These are phyloP conservation scores for Drosophila lutescens DNA, from an alignment of 2,888 invertebrate genomes.

Conservation along the genomic window DNA sequence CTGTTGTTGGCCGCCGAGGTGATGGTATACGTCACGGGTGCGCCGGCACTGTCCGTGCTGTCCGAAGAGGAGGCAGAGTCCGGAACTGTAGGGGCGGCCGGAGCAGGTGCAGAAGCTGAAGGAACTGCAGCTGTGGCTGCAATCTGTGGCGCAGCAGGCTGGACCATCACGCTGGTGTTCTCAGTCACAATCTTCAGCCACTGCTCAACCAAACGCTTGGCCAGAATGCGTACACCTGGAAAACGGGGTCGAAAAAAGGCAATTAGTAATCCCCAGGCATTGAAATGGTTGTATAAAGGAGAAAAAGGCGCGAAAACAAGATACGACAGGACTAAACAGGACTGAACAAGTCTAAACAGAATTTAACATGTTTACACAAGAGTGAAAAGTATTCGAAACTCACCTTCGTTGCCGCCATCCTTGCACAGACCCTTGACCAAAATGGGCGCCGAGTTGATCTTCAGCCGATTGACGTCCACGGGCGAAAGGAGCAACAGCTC, in stretches of 20 bases:
- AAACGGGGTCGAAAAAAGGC: constrained; percentile 57
- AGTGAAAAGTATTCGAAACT: constrained; percentile 78
- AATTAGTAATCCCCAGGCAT: constrained; percentile 16
- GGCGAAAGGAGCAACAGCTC: constrained; percentile 94
- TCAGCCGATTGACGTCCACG: constrained; percentile 94
- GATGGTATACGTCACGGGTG: constrained; percentile 63
- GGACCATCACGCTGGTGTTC: constrained; percentile 84
- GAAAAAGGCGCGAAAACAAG: background rate
- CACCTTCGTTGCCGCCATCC: constrained; percentile 92
- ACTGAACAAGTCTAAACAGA: background rate
- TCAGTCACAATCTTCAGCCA: constrained; percentile 96
- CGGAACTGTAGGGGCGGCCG: background rate
- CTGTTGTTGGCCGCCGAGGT: constrained; percentile 69
- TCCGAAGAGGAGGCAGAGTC: constrained; percentile 68
- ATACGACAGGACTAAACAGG: constrained; percentile 4
- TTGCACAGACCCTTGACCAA: constrained; percentile 94
- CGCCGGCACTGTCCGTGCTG: constrained; percentile 84
- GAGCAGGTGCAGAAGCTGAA: background rate
- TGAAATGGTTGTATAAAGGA: background rate
- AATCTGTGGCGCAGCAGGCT: constrained; percentile 8
- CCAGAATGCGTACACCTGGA: constrained; percentile 91
- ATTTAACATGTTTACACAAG: too few relatives aligned
- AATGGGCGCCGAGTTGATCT: constrained; percentile 96
- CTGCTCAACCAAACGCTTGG: constrained; percentile 92
- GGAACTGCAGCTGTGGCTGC: background rate